Evolutionary conservation across 2,888 invertebrate genomes (phyloP).

Genomic region (Papilio elwesi): DNA sequence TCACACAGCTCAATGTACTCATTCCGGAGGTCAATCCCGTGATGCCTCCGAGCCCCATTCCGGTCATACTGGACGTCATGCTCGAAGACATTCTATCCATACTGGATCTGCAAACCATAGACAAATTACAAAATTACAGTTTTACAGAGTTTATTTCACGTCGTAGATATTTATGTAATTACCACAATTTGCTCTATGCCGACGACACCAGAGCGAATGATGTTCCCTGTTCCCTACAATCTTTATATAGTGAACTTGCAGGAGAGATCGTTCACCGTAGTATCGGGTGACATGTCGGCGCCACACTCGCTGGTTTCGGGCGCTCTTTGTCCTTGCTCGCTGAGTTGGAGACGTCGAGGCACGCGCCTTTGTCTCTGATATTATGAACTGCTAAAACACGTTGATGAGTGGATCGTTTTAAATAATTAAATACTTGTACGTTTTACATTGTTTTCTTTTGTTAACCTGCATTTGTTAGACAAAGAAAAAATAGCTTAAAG

Average conservation of each 20-base stretch:
- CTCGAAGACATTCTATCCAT: conserved; percentile 82
- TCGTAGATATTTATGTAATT: conserved; percentile 50
- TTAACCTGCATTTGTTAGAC: neutral
- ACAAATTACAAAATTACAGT: conserved; percentile 13
- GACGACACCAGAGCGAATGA: conserved; percentile 78
- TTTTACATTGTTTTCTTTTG: neutral
- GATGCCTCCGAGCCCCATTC: conserved; percentile 80
- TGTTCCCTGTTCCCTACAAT: conserved; percentile 52
- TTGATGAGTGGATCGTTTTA: neutral
- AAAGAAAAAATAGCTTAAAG: neutral
- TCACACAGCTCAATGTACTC: conserved; percentile 75
- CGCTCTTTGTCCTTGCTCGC: conserved; percentile 68
- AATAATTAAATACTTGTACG: neutral
- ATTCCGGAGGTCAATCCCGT: conserved; percentile 77
- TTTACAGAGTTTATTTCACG: conserved; percentile 26
- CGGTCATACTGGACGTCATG: conserved; percentile 82
- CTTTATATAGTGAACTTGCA: conserved; percentile 65
- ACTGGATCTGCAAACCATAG: conserved; percentile 63
- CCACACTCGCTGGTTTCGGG: conserved; percentile 63
- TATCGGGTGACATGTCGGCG: conserved; percentile 71
- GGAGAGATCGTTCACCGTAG: conserved; percentile 69
- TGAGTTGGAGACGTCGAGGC: conserved; percentile 61
- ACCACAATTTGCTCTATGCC: conserved; percentile 72
- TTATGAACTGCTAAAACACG: conserved; percentile 12
- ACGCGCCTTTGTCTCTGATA: conserved; percentile 48